Percentiles rank a stretch among this genome's conserved stretches.
These are phyloP conservation scores for Papilio polyxenes DNA, from an alignment of 1,140 invertebrate species.

Conservation along the genomic window DNA sequence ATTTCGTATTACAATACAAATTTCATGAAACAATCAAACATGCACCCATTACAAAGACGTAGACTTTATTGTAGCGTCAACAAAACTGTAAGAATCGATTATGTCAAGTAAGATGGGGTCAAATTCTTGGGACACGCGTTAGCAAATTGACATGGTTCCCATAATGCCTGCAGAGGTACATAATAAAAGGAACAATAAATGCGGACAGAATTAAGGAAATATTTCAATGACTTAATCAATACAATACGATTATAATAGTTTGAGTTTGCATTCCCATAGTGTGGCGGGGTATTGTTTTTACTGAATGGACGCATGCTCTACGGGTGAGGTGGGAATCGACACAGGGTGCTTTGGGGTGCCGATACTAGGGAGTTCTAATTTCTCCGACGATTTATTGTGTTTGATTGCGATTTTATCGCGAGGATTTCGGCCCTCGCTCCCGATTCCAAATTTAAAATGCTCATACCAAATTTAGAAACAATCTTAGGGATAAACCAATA, in stretches of 20 bases:
- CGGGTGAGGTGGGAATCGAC: constrained; percentile 69
- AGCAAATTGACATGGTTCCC: constrained; percentile 75
- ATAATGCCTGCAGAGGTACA: constrained; percentile 67
- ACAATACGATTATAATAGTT: constrained; percentile 56
- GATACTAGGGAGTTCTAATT: constrained; percentile 53
- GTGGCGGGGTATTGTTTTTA: constrained; percentile 64
- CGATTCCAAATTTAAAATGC: constrained; percentile 60
- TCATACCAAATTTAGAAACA: constrained; percentile 27
- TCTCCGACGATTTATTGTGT: constrained; percentile 58
- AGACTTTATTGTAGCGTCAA: constrained; percentile 63
- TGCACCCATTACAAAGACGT: constrained; percentile 69
- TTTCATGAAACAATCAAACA: constrained; percentile 32
- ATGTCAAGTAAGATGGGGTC: constrained; percentile 62
- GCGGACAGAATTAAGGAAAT: constrained; percentile 60
- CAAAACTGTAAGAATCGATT: constrained; percentile 65
- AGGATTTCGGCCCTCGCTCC: constrained; percentile 63
- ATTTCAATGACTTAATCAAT: constrained; percentile 78
- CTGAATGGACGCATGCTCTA: constrained; percentile 58
- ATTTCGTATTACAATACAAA: constrained; percentile 34
- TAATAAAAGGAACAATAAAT: constrained; percentile 61
- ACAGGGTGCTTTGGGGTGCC: constrained; percentile 68
- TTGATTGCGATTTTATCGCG: constrained; percentile 68
- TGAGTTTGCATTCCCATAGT: constrained; percentile 72
- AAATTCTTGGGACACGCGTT: constrained; percentile 68
- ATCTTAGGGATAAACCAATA: not conserved